Evolutionary conservation across 2,888 invertebrate species (phyloP).

Genomic region (Dryococelus australis): DNA sequence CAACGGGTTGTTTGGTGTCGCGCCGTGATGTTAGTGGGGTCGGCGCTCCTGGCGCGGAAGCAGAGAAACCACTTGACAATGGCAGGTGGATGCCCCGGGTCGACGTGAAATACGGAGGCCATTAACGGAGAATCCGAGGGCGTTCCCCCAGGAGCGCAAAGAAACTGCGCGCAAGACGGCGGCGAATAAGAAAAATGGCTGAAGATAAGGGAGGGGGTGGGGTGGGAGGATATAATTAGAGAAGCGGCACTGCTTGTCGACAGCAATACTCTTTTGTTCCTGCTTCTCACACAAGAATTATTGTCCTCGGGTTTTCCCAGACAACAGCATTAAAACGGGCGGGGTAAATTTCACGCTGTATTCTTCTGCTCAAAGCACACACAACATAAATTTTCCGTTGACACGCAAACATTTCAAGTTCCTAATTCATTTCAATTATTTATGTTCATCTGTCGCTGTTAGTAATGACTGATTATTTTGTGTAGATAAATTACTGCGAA

Average conservation of each 20-base stretch:
- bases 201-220: neutral
- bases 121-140: neutral
- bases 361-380: no score
- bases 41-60: neutral
- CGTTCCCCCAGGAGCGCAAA: neutral
- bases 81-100: constrained; percentile 2
- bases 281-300: neutral
- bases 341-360: no score
- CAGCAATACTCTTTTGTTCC: neutral
- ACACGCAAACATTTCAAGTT: no score
- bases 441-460: no score
- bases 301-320: neutral
- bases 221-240: neutral
- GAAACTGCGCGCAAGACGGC: neutral
- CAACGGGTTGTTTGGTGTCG: neutral
- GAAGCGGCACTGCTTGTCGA: neutral
- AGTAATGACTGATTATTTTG: no score
- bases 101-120: neutral
- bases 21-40: neutral
- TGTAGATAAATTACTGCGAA: no score
- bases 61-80: neutral
- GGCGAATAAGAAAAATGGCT: neutral
- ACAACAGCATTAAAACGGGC: no score
- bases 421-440: no score
- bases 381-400: no score